Evolutionary conservation across 2,113 vertebrate genomes (phyloP).

Genomic region (Plestiodon gilberti): DNA sequence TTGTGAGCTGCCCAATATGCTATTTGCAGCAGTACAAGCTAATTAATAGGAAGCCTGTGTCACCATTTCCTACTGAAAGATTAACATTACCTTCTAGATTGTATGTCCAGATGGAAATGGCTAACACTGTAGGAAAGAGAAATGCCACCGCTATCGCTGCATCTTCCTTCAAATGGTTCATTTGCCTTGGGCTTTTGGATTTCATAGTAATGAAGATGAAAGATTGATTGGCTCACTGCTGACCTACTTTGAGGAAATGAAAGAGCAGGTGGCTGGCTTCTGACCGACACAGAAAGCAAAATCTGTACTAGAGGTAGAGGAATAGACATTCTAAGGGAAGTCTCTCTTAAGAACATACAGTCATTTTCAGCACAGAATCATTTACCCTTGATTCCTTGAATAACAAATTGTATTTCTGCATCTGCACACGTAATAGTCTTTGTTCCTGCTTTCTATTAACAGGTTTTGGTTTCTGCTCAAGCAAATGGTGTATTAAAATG

Average conservation of each 20-base stretch:
- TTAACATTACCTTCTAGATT: slow-evolving; percentile 40
- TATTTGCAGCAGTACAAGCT: slow-evolving; percentile 9
- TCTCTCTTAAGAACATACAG: slow-evolving; percentile 46
- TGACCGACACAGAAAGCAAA: slow-evolving; percentile 62
- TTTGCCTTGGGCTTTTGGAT: slow-evolving; percentile 71
- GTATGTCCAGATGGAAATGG: slow-evolving; percentile 52
- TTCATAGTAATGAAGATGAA: slow-evolving; percentile 75
- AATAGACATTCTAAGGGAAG: slow-evolving; percentile 56
- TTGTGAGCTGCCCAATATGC: background rate
- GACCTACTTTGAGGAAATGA: slow-evolving; percentile 76
- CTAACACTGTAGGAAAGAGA: slow-evolving; percentile 48
- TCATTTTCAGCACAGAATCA: slow-evolving; percentile 15
- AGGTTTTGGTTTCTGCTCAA: background rate
- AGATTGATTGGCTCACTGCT: slow-evolving; percentile 75
- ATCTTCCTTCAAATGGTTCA: slow-evolving; percentile 67
- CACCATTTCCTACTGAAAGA: slow-evolving; percentile 41
- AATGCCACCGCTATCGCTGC: slow-evolving; percentile 53
- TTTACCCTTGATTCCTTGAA: slow-evolving; percentile 38
- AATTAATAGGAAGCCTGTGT: slow-evolving; percentile 13
- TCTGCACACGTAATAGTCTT: slow-evolving; percentile 39
- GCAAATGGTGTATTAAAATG: background rate
- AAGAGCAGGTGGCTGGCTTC: slow-evolving; percentile 72
- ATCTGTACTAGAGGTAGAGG: slow-evolving; percentile 42
- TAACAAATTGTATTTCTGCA: slow-evolving; percentile 4
- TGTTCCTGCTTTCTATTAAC: slow-evolving; percentile 19